These are phyloP conservation scores for Typhlomys cinereus DNA, from an alignment of 2,113 vertebrate genomes.

Conservation along the genomic window DNA sequence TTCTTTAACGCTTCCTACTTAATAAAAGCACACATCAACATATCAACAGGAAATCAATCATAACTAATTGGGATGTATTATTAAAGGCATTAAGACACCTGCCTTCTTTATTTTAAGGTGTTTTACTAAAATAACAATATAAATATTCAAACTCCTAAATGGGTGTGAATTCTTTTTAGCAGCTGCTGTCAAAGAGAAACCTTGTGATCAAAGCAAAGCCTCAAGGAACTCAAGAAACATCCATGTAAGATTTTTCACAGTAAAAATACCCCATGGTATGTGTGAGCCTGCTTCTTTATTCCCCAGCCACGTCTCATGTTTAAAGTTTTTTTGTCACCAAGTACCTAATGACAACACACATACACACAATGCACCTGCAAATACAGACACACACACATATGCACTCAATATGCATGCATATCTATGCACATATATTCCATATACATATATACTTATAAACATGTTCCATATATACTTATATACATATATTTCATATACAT, in stretches of 20 bases:
- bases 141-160: constrained; percentile 32
- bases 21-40: constrained; percentile 45
- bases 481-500: too few relatives aligned
- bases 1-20: constrained; percentile 29
- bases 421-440: too few relatives aligned
- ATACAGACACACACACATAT: too few relatives aligned
- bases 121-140: constrained; percentile 15
- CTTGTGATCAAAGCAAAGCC: neutral
- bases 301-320: neutral
- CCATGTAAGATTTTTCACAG: neutral
- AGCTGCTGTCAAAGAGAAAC: neutral
- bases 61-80: constrained; percentile 37
- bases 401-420: too few relatives aligned
- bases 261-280: neutral
- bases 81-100: neutral
- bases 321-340: neutral
- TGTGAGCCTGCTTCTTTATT: neutral
- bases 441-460: too few relatives aligned
- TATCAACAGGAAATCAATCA: constrained; percentile 41
- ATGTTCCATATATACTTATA: too few relatives aligned
- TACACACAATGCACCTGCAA: too few relatives aligned
- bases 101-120: constrained; percentile 35
- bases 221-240: neutral
- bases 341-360: too few relatives aligned
- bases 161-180: neutral